phyloP scores from a whole-genome alignment of 2,888 invertebrate species.

The Agrochola lota region DNA sequence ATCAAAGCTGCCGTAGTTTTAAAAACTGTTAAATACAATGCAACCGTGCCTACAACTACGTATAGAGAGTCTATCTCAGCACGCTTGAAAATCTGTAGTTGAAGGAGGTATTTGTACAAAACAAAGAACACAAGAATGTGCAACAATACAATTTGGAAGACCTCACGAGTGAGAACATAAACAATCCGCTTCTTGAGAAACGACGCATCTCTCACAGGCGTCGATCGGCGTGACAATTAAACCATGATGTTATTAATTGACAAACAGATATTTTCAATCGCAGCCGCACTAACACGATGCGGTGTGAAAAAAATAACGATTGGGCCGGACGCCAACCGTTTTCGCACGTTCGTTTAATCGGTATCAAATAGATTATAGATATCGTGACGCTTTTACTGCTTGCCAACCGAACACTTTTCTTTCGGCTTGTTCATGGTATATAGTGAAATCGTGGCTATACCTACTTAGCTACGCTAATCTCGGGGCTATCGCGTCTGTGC shows the following conservation, averaged over 20 bases:
- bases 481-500: background rate
- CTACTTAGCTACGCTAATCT: constrained; percentile 1
- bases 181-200: constrained; percentile 58
- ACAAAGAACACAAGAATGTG: constrained; percentile 6
- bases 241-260: constrained; percentile 68
- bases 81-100: constrained; percentile 15
- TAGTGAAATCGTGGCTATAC: constrained; percentile 37
- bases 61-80: background rate
- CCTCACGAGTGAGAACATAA: constrained; percentile 47
- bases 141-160: constrained; percentile 33
- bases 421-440: constrained; percentile 30
- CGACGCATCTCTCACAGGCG: constrained; percentile 52
- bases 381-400: constrained; percentile 74
- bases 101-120: constrained; percentile 20
- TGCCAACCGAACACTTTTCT: constrained; percentile 45
- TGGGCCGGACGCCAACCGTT: constrained; percentile 74
- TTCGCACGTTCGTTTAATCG: constrained; percentile 75
- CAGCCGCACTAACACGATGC: constrained; percentile 64
- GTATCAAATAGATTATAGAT: constrained; percentile 76
- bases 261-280: constrained; percentile 40
- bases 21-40: background rate
- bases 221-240: constrained; percentile 54
- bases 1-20: background rate
- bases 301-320: constrained; percentile 74
- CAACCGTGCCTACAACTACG: background rate